Conservation (phyloP, 2,113 vertebrate species). For the Rousettus leschenaultii region DNA sequence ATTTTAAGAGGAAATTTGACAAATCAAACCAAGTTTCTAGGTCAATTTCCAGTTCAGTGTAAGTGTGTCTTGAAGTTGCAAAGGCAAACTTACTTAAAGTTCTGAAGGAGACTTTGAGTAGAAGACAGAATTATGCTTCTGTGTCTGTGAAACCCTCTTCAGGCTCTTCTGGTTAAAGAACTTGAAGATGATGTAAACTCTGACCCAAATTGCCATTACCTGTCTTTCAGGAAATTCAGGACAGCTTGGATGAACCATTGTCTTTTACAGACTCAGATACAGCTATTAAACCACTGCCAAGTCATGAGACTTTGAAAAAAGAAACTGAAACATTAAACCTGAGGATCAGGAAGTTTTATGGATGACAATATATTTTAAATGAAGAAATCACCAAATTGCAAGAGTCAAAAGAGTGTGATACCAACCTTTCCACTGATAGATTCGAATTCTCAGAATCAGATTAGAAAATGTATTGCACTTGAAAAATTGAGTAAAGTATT, state of each 20-base stretch:
- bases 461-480: neutral
- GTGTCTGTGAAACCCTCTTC: conserved; percentile 47
- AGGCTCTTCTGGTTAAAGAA: conserved; percentile 53
- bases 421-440: neutral
- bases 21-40: conserved; percentile 61
- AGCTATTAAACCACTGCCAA: conserved; percentile 79
- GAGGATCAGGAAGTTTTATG: conserved; percentile 90
- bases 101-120: conserved; percentile 84
- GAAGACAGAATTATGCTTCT: conserved; percentile 77
- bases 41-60: neutral
- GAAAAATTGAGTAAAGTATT: conserved; percentile 64
- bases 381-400: conserved; percentile 75
- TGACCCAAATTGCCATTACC: conserved; percentile 37
- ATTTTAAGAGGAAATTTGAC: conserved; percentile 84
- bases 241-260: conserved; percentile 71
- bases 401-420: neutral
- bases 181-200: conserved; percentile 81
- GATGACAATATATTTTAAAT: conserved; percentile 83
- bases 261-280: conserved; percentile 67
- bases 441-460: neutral
- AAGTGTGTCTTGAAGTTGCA: conserved; percentile 36
- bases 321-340: conserved; percentile 84
- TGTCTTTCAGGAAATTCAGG: neutral
- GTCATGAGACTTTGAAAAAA: conserved; percentile 84
- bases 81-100: conserved; percentile 82